Base-by-base conservation (phyloP, 2,797 vertebrate genomes). In the Danio tinwini region DNA sequence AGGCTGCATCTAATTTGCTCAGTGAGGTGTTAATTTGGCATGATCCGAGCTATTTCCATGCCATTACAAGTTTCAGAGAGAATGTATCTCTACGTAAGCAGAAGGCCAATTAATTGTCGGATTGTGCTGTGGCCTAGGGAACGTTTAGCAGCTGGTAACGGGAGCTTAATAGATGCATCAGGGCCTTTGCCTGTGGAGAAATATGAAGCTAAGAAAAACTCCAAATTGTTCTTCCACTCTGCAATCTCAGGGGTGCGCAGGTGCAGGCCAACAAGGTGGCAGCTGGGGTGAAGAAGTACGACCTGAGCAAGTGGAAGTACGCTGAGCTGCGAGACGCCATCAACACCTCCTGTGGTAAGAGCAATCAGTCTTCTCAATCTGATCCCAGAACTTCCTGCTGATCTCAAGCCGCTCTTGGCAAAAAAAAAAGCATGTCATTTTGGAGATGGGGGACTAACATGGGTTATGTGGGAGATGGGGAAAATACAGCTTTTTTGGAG, bases 271-370 rank as follows among this genome's bases (percentile, higher is more conserved):
- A 93, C 45, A 99, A 99, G 93, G 96, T 94, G 50, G 95, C 96
- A 61, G 95, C 95, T 13, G 97, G 95, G 11, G 92, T 93, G 84
- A 99, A 98, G 92, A 99, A 99, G 86, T 93, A 97, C 11, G 97
- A 99, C 86, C 95, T 99, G 63, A 98, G 97, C 93, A 99, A 98
- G 86, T 99, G 98, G 98, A 99, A 99, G 86, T 99, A 99, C 0
- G 98, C 98, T 52, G 98, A 99, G 77, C 95, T 99, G 67, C 95
- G 98, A 1, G 98, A 99, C 76, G 97, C 97, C 88, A 99, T 99
- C 92, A 99, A 99, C 88, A 99, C 98, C 39, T 99, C 98, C 75
- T 99, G 98, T 85, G 98, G 98, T 99, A 93, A 95, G 96, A 76
- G 42, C 29, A 53, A 29, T 64, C 4, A 9, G 16, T 52, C 29